Percentiles rank a stretch among this genome's conserved stretches.
Conservation (phyloP, 2,888 invertebrate genomes). For the Pollenia angustigena region DNA sequence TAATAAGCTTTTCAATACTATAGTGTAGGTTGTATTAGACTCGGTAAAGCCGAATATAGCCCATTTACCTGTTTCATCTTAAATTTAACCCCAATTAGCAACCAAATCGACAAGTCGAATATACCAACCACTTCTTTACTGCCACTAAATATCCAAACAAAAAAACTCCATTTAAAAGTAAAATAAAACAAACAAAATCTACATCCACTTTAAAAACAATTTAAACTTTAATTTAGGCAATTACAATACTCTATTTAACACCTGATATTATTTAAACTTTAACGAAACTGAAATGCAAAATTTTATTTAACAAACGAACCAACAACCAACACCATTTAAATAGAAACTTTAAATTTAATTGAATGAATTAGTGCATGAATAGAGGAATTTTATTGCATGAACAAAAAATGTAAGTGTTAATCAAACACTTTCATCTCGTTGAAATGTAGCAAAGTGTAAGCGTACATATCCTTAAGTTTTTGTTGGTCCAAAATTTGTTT, state of each 20-base stretch:
- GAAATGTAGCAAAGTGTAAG: conserved; percentile 79
- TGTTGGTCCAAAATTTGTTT: conserved; percentile 78
- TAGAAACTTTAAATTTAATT: conserved; percentile 33
- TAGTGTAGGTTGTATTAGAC: no score
- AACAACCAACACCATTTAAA: conserved; percentile 44
- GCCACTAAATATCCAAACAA: conserved; percentile 31
- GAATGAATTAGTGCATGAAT: background rate
- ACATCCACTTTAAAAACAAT: conserved; percentile 63
- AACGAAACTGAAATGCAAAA: conserved; percentile 36
- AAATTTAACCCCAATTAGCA: background rate
- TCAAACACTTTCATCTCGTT: conserved; percentile 79
- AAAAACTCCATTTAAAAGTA: background rate
- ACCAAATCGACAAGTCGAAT: background rate
- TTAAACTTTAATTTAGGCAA: conserved; percentile 66
- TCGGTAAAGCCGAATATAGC: background rate
- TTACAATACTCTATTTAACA: conserved; percentile 67
- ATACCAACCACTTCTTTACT: background rate
- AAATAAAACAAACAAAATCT: conserved; percentile 34
- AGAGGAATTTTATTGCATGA: background rate
- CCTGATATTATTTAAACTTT: conserved; percentile 63
- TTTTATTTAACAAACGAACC: conserved; percentile 19
- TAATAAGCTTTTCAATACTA: no score
- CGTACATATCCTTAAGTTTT: conserved; percentile 78
- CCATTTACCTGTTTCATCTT: background rate
- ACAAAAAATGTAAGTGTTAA: conserved; percentile 44